Conservation (phyloP, 1,140 invertebrate species). For the Metopolophium dirhodum region DNA sequence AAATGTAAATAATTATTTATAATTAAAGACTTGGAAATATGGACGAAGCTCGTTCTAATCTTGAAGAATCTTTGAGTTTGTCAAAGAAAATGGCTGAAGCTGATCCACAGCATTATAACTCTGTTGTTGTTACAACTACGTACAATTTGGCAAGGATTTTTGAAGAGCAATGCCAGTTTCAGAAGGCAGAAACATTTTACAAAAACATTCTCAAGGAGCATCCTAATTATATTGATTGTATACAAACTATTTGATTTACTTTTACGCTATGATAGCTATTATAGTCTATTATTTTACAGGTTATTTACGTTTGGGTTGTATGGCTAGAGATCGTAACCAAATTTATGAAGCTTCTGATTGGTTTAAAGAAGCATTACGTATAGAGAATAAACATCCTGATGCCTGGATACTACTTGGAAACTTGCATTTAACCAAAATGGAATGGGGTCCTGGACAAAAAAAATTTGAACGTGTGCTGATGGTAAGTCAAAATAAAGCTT, state of each 20-base stretch:
- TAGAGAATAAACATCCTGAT: slow-evolving; percentile 96
- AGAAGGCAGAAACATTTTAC: slow-evolving; percentile 96
- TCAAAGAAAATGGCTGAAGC: slow-evolving; percentile 78
- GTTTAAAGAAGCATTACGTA: slow-evolving; percentile 96
- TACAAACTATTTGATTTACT: slow-evolving; percentile 64
- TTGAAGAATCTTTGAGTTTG: slow-evolving; percentile 84
- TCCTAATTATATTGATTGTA: slow-evolving; percentile 99
- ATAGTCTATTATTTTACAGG: slow-evolving; percentile 62
- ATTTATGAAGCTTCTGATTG: slow-evolving; percentile 99
- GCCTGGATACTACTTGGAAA: slow-evolving; percentile 97
- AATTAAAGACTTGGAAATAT: slow-evolving; percentile 75
- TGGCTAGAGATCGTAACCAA: slow-evolving; percentile 96
- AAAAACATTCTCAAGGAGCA: slow-evolving; percentile 96
- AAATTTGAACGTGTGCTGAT: slow-evolving; percentile 98
- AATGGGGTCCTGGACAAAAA: slow-evolving; percentile 98
- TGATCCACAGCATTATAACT: slow-evolving; percentile 94
- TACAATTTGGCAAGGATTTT: slow-evolving; percentile 95
- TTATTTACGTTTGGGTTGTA: slow-evolving; percentile 87
- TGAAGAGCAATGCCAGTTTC: slow-evolving; percentile 91
- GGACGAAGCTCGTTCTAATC: slow-evolving; percentile 81
- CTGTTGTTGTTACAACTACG: slow-evolving; percentile 93
- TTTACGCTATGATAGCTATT: background rate
- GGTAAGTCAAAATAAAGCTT: slow-evolving; percentile 60
- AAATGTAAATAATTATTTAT: slow-evolving; percentile 16
- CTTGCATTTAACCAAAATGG: slow-evolving; percentile 95